Conservation (phyloP, 2,888 invertebrate species). For the Diplazon laetatorius region DNA sequence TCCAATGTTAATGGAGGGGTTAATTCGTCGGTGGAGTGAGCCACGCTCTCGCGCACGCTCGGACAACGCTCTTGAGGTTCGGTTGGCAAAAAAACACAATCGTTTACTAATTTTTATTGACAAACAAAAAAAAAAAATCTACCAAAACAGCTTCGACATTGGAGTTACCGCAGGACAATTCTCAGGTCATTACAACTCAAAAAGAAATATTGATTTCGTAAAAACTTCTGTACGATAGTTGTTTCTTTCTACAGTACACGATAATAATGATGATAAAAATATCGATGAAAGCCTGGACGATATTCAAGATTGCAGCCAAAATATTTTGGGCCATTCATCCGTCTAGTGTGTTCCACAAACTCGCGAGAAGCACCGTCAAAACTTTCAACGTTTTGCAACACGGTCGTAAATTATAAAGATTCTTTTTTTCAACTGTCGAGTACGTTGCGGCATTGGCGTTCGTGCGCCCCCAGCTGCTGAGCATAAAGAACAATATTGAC, state of each 20-base stretch:
- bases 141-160: no score
- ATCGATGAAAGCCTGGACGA: constrained; percentile 20
- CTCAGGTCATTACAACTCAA: no score
- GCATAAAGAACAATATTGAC: constrained; percentile 63
- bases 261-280: no score
- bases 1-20: constrained; percentile 78
- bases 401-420: constrained; percentile 61
- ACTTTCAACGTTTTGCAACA: constrained; percentile 44
- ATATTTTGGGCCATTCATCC: constrained; percentile 16
- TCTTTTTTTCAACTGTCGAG: constrained; percentile 33
- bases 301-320: constrained; percentile 43
- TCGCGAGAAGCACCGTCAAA: constrained; percentile 36
- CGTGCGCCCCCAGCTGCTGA: constrained; percentile 5
- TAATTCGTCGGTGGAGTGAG: constrained; percentile 68
- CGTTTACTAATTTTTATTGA: no score
- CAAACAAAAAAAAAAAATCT: no score
- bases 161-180: no score
- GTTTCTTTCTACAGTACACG: no score
- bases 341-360: neutral
- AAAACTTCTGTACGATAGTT: no score
- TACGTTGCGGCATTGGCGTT: constrained; percentile 37
- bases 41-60: constrained; percentile 23
- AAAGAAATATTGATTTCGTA: no score
- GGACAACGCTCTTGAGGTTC: neutral
- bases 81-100: no score